Evolutionary conservation across 2,888 invertebrate genomes (phyloP).

Genomic region (Bembecia ichneumoniformis): DNA sequence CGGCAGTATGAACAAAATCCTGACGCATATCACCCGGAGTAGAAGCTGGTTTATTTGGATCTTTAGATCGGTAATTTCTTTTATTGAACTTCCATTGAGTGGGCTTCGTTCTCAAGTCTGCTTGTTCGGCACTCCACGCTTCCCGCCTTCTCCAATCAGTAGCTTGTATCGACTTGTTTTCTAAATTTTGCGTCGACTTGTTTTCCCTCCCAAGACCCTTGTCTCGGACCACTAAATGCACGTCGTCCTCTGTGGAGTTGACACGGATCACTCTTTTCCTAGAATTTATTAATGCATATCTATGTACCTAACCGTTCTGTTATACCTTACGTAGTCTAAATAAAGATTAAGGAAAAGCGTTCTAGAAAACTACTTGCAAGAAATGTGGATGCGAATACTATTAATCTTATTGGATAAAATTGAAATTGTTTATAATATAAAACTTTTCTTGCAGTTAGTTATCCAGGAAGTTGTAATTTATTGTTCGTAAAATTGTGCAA

Average conservation of each 20-base stretch:
- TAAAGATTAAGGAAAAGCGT: not conserved
- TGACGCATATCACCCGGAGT: constrained; percentile 61
- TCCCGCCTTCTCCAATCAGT: constrained; percentile 85
- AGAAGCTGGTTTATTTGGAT: constrained; percentile 62
- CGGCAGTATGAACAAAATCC: constrained; percentile 60
- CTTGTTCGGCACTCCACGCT: constrained; percentile 88
- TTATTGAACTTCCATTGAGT: constrained; percentile 83
- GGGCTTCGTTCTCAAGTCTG: constrained; percentile 76
- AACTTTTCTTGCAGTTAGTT: no score
- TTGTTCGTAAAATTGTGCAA: not conserved
- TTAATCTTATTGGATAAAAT: constrained; percentile 5
- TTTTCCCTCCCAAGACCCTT: constrained; percentile 79
- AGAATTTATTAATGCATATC: constrained; percentile 74
- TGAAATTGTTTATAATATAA: no score
- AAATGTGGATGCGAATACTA: constrained; percentile 10
- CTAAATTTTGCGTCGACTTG: constrained; percentile 80
- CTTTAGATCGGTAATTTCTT: constrained; percentile 69
- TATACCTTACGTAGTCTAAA: constrained; percentile 9
- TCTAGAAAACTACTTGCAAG: constrained; percentile 5
- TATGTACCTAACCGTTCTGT: constrained; percentile 64
- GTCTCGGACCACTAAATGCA: constrained; percentile 81
- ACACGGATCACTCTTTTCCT: constrained; percentile 82
- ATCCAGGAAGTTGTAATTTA: no score
- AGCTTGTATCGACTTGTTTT: constrained; percentile 83
- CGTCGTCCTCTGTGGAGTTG: constrained; percentile 81